Base-by-base conservation (phyloP, 2,888 invertebrate genomes). In the Sisyra nigra region DNA sequence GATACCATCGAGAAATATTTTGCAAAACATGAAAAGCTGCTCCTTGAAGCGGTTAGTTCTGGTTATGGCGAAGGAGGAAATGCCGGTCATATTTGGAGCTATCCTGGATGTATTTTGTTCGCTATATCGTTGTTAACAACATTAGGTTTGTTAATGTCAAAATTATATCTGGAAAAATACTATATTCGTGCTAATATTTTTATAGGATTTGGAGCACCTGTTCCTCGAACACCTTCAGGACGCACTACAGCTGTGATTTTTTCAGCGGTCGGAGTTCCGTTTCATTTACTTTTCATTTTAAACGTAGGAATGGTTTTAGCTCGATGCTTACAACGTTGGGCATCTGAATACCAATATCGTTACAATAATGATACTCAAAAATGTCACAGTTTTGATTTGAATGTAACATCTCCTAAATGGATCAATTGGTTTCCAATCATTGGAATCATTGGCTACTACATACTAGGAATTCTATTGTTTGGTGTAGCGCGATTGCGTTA, bases 191-290 rank as follows among this genome's bases (percentile, higher is more conserved):
- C 29, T 3, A 3, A 45, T 34, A 34, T 42, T 44, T 46, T 56
- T 58, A 2, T 54, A 80, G 80, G 80, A 48, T 79, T 80, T 51
- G 80, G 80, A 1, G 79, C 80, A 1, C 80, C 80, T 1, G 76
- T 80, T 3, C 80, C 80, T 1, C 68, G 76, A 15, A 80, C 80
- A 1, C 55, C 69, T 3, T 62, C 68, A 51, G 80, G 80, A 0
- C 63, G 77, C 47, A 70, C 69, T 2, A 66, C 72, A 1, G 73
- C 76, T 0, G 62, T 79, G 1, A 52, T 77, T 19, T 80, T 79
- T 54, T 75, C 79, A 0, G 62, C 72, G 1, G 58, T 80, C 11
- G 78, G 80, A 17, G 73, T 80, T 31, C 80, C 80, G 1, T 62
- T 71, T 3, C 80, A 81, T 55, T 69, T 80, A 47, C 71, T 75